These are phyloP conservation scores for Carduelis carduelis DNA, from an alignment of 2,797 vertebrate genomes.

Conservation along the genomic window DNA sequence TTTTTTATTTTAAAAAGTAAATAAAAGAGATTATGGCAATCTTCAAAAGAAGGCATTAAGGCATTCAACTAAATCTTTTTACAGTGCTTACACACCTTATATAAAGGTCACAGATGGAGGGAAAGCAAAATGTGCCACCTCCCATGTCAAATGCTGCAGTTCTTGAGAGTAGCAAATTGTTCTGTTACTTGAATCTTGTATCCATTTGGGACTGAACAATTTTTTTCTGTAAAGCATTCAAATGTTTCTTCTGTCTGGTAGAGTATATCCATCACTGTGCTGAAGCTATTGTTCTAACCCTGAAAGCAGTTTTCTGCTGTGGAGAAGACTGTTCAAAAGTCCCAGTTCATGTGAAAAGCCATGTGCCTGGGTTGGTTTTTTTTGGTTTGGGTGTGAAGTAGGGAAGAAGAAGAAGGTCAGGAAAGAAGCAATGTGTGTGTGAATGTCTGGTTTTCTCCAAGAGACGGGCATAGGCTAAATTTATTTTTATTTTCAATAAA, in stretches of 20 bases:
- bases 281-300: constrained; percentile 29
- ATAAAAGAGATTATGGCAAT: constrained; percentile 11
- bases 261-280: constrained; percentile 20
- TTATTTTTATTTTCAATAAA: constrained; percentile 54
- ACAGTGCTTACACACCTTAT: neutral
- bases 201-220: constrained; percentile 6
- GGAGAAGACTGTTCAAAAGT: constrained; percentile 56
- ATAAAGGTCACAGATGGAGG: neutral
- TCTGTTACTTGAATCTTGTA: constrained; percentile 9
- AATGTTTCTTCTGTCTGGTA: constrained; percentile 35
- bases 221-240: constrained; percentile 38
- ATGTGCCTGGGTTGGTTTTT: neutral
- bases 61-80: constrained; percentile 35
- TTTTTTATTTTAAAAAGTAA: neutral
- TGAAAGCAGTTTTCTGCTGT: constrained; percentile 42
- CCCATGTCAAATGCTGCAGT: neutral
- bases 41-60: constrained; percentile 7
- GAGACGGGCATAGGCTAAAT: constrained; percentile 32
- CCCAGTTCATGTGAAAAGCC: constrained; percentile 52
- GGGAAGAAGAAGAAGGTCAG: neutral
- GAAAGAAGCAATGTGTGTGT: neutral
- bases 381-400: neutral
- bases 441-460: neutral
- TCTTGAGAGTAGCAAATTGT: neutral
- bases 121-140: neutral